Percentiles rank a stretch among this genome's conserved stretches.
Evolutionary conservation across 1,140 invertebrate species (phyloP).

Genomic region (Psix sp.): DNA sequence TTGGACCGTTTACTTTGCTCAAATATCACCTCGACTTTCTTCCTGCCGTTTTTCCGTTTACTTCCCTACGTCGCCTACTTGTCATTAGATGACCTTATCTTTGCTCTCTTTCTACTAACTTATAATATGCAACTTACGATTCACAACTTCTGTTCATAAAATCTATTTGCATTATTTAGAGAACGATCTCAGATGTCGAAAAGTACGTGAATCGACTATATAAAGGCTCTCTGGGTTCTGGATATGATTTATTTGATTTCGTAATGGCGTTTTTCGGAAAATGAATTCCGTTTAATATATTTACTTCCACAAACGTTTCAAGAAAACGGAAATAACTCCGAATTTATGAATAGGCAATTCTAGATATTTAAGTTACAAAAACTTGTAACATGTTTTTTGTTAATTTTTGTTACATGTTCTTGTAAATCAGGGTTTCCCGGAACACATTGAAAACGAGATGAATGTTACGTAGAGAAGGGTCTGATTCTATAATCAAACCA

Average conservation of each 20-base stretch:
- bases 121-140: slow-evolving; percentile 69
- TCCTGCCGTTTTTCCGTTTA: slow-evolving; percentile 40
- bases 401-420: too few species aligned
- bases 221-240: slow-evolving; percentile 7
- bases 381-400: too few species aligned
- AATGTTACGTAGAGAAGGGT: slow-evolving; percentile 40
- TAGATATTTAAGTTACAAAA: too few species aligned
- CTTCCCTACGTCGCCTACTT: slow-evolving; percentile 41
- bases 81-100: slow-evolving; percentile 33
- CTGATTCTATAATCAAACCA: slow-evolving; percentile 32
- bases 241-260: slow-evolving; percentile 18
- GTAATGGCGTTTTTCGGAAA: slow-evolving; percentile 1
- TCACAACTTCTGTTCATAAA: slow-evolving; percentile 53
- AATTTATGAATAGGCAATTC: too few species aligned
- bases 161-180: slow-evolving; percentile 41
- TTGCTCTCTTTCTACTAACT: slow-evolving; percentile 36
- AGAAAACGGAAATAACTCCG: too few species aligned
- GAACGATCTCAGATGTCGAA: slow-evolving; percentile 19
- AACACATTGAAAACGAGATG: slow-evolving; percentile 35
- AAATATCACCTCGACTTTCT: slow-evolving; percentile 72
- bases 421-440: too few species aligned
- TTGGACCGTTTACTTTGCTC: slow-evolving; percentile 76
- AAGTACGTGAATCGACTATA: slow-evolving; percentile 29
- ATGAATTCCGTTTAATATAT: slow-evolving; percentile 1
- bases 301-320: too few species aligned